Conservation (phyloP, 2,797 vertebrate species). For the Naso thynnoides region DNA sequence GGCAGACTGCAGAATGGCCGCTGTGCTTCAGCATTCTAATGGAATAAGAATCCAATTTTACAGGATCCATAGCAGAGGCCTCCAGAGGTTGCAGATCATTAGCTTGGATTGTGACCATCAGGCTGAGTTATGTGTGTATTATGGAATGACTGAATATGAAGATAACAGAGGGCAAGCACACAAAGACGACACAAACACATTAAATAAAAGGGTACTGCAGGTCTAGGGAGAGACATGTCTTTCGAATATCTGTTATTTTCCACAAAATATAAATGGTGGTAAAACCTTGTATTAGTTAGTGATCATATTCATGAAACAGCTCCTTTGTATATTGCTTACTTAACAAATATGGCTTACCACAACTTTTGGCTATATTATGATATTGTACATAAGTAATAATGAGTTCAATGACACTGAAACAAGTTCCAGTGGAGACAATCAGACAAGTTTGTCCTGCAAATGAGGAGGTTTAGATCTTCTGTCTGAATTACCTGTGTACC, state of each 20-base stretch:
- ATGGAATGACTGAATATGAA: constrained; percentile 9
- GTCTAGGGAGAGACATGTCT: not conserved
- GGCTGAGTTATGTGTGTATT: constrained; percentile 7
- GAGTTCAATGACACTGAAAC: not conserved
- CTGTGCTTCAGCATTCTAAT: constrained; percentile 49
- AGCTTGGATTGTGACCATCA: constrained; percentile 20
- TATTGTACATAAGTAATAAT: no score
- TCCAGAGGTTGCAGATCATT: constrained; percentile 33
- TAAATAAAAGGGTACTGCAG: not conserved
- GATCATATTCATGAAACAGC: no score
- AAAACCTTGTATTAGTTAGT: not conserved
- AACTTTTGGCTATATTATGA: no score
- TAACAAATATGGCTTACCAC: no score
- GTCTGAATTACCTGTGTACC: not conserved
- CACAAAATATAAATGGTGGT: not conserved
- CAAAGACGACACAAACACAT: not conserved
- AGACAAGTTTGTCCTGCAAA: not conserved
- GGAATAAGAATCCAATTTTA: constrained; percentile 54
- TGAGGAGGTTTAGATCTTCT: not conserved
- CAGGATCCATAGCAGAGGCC: constrained; percentile 31
- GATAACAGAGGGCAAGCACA: not conserved
- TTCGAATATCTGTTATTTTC: not conserved
- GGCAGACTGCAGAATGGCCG: constrained; percentile 20
- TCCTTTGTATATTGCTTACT: no score
- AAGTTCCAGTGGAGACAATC: not conserved